Percentiles rank a stretch among this genome's conserved stretches.
phyloP scores from a whole-genome alignment of 2,797 vertebrate genomes.

The Notamacropus eugenii region DNA sequence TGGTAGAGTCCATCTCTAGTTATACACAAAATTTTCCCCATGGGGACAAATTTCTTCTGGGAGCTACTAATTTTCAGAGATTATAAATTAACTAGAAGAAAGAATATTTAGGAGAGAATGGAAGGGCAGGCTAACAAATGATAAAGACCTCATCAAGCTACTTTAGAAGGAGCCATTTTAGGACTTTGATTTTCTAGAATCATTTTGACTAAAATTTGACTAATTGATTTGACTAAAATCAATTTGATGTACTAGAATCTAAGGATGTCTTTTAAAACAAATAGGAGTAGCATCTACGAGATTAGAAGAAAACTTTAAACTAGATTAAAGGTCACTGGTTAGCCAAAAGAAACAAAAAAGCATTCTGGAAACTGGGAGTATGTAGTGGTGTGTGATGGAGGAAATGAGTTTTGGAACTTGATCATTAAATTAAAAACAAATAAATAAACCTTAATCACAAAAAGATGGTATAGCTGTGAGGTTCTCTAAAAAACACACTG shows the following conservation, averaged over 20 bases:
- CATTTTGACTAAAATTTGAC: not conserved
- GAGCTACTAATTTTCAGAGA: not conserved
- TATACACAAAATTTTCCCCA: too few species aligned
- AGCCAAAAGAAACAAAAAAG: not conserved
- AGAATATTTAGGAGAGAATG: conserved; percentile 48
- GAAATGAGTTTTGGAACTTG: conserved; percentile 25
- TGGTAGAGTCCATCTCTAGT: too few species aligned
- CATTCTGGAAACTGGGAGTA: not conserved
- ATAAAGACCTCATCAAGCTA: not conserved
- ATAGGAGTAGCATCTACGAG: conserved; percentile 39
- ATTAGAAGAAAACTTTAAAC: conserved; percentile 27
- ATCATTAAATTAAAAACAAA: conserved; percentile 42
- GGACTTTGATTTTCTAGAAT: too few species aligned
- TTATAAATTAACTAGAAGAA: conserved; percentile 43
- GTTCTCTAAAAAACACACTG: conserved; percentile 12
- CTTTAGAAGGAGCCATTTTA: conserved; percentile 17
- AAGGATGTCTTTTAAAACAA: conserved; percentile 14
- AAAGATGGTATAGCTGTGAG: not conserved
- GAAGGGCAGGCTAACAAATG: not conserved
- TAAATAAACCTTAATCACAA: not conserved
- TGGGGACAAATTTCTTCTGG: too few species aligned
- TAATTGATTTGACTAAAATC: too few species aligned
- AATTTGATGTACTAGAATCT: not conserved
- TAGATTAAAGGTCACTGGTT: conserved; percentile 25
- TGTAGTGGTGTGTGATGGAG: not conserved